Base-by-base conservation (phyloP, 2,888 invertebrate species). In the Rutpela maculata region DNA sequence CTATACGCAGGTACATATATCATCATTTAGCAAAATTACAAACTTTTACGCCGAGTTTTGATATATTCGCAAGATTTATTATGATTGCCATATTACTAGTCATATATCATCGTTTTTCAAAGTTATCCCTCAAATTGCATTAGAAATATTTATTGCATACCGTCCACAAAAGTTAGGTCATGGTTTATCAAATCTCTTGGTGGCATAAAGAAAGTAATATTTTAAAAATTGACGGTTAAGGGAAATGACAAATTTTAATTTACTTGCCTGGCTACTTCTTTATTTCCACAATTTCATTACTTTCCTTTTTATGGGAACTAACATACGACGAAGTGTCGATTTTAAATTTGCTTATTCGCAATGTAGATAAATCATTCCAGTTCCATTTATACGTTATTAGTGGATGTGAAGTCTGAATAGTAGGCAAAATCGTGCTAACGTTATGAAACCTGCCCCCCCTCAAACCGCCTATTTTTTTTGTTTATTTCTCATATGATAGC, bases 11-110 rank as follows among this genome's bases (percentile, higher is more conserved):
- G 65, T 77, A 80, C 75, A 80, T 80, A 77, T 74, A 78, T 80
- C 80, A 80, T 80, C 75, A 78, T 80, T 78, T 77, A 75, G 75
- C 70, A 75, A 77, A 75, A 80, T 78, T 78, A 77, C 75, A 74
- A 78, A 78, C 75, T 80, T 78, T 78, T 77, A 60, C 72, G 60
- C 38, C 63, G 62, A 77, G 69, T 62, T 71, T 59, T 70, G 78
- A 77, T 78, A 73, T 78, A 77, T 78, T 73, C 50, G 56, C 70
- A 71, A 80, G 80, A 80, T 80, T 80, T 80, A 80, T 78, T 78
- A 77, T 74, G 78, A 78, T 76, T 80, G 77, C 75, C 78, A 77
- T 76, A 80, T 78, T 80, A 78, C 78, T 78, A 74, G 67, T 75
- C 73, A 80, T 78, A 80, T 78, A 78, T 80, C 78, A 77, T 65